Conservation (phyloP, 2,797 vertebrate genomes). For the Odontamblyopus rebecca region DNA sequence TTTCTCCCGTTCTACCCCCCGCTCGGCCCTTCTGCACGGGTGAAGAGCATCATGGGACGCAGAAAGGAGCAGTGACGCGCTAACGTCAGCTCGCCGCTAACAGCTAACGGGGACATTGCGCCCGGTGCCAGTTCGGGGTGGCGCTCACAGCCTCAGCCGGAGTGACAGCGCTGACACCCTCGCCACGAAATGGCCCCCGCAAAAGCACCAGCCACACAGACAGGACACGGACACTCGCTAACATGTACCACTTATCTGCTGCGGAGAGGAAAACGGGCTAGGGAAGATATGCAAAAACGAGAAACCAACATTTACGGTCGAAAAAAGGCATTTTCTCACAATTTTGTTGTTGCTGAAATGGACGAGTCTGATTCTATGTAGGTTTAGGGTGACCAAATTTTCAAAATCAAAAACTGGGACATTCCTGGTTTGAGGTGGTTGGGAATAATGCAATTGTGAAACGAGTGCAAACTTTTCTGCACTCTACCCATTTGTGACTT, state of each 20-base stretch:
- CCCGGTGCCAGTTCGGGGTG: constrained; percentile 3
- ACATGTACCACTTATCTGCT: not conserved
- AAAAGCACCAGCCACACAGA: not conserved
- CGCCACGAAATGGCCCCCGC: constrained; percentile 5
- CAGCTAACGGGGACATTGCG: constrained; percentile 10
- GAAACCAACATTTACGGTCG: not conserved
- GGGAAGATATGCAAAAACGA: not conserved
- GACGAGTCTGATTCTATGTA: too few relatives aligned
- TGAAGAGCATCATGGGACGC: not conserved
- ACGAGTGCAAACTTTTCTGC: too few relatives aligned
- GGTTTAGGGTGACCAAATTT: too few relatives aligned
- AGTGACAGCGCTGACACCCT: constrained; percentile 1
- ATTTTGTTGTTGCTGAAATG: not conserved
- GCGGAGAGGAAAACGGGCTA: too few relatives aligned
- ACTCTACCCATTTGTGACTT: too few relatives aligned
- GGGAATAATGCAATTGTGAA: too few relatives aligned
- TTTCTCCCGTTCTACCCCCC: not conserved
- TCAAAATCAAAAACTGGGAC: too few relatives aligned
- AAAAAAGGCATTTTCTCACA: not conserved
- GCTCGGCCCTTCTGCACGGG: constrained; percentile 10
- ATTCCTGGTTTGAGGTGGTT: too few relatives aligned
- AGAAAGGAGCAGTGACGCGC: constrained; percentile 24
- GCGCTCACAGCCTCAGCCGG: constrained; percentile 1
- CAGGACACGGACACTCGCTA: not conserved
- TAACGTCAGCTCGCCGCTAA: constrained; percentile 5